Conservation (phyloP, 2,888 invertebrate species). For the Steinernema carpocapsae region DNA sequence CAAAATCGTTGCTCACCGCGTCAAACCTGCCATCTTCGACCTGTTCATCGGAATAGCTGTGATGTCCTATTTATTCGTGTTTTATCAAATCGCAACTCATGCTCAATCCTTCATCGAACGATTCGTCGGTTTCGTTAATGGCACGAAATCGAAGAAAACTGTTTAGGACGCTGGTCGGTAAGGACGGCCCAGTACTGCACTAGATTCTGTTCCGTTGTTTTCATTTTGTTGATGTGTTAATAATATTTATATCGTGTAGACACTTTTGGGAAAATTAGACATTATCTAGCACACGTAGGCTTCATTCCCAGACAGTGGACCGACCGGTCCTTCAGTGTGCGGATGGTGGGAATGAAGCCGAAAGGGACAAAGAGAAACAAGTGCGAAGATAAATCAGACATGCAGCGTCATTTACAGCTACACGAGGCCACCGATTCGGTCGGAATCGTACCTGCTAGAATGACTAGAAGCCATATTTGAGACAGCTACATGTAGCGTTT, state of each 20-base stretch:
- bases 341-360: no score
- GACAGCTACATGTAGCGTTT: no score
- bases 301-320: no score
- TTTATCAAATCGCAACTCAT: conserved; percentile 69
- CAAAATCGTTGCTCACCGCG: conserved; percentile 85
- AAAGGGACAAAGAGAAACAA: no score
- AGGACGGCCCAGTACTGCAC: neutral
- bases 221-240: conserved; percentile 13
- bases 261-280: no score
- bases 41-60: conserved; percentile 87
- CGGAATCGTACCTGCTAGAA: no score
- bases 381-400: no score
- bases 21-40: conserved; percentile 97
- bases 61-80: conserved; percentile 80
- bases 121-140: neutral
- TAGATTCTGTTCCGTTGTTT: conserved; percentile 2
- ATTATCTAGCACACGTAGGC: no score
- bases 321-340: neutral
- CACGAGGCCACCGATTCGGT: no score
- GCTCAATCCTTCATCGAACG: conserved; percentile 26
- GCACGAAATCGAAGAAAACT: neutral
- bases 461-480: no score
- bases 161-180: conserved; percentile 1
- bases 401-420: no score
- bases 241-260: conserved; percentile 7